Base-by-base conservation (phyloP, 2,113 vertebrate genomes). In the Arenaria interpres region DNA sequence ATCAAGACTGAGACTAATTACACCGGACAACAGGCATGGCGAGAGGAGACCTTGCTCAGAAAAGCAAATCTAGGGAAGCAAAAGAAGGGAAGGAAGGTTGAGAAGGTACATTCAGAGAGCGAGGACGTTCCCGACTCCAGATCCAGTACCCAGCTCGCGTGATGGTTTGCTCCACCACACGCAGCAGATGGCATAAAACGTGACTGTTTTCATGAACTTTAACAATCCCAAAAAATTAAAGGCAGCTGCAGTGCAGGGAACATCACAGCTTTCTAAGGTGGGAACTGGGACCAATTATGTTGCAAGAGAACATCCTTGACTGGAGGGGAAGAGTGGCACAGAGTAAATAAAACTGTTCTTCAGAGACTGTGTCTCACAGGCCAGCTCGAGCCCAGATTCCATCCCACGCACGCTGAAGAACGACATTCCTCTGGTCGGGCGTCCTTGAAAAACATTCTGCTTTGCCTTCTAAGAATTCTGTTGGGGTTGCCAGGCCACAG, bases 221-320 rank as follows among this genome's bases (percentile, higher is more conserved):
- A 92, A 64, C 62, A 88, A 91, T 53, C 57, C 23, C 41, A 0
- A 2, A 35, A 68, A 86, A 86, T 87, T 84, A 43, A 90, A 95
- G 92, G 83, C 90, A 97, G 95, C 83, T 77, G 83, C 88, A 64
- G 56, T 2, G 60, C 60, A 57, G 56, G 37, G 95, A 93, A 92
- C 88, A 94, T 93, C 83, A 72, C 50, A 84, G 94, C 82, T 85
- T 72, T 21, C 90, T 87, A 78, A 90, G 89, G 92, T 90, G 90
- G 92, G 90, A 85, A 68, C 90, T 96, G 96, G 96, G 96, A 96
- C 92, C 92, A 90, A 90, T 95, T 97, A 92, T 45, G 20, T 9
- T 91, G 95, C 90, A 53, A 89, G 83, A 95, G 95, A 95, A 94
- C 95, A 96, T 94, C 95, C 90, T 75, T 92, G 95, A 90, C 93